These are phyloP conservation scores for Cydia pomonella DNA, from an alignment of 1,140 invertebrate genomes.

Conservation along the genomic window DNA sequence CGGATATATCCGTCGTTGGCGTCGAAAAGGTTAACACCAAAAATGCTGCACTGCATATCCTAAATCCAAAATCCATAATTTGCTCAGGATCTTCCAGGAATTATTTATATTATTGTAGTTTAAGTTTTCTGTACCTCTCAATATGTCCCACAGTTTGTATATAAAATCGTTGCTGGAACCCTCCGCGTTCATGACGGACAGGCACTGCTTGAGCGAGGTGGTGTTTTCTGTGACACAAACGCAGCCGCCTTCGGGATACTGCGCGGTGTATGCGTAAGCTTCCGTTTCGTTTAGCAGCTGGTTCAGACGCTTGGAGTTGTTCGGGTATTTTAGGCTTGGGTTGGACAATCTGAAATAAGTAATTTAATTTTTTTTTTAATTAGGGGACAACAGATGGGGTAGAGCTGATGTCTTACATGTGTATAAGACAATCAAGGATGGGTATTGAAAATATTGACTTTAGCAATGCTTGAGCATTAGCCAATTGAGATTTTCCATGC, in stretches of 20 bases:
- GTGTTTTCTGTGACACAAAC: conserved; percentile 68
- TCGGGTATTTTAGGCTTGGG: conserved; percentile 52
- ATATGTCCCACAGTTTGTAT: conserved; percentile 77
- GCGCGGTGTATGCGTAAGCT: conserved; percentile 71
- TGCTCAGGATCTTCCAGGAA: no score
- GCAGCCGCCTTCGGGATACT: conserved; percentile 69
- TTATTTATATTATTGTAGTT: background rate
- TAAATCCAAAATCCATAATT: no score
- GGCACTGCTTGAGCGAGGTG: conserved; percentile 59
- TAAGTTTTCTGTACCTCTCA: conserved; percentile 60
- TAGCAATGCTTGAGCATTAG: no score
- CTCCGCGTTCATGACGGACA: conserved; percentile 48
- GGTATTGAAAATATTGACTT: no score
- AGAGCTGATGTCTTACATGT: no score
- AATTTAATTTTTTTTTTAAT: no score
- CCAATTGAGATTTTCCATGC: no score
- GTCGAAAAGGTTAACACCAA: no score
- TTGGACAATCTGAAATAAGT: conserved; percentile 55
- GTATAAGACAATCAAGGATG: no score
- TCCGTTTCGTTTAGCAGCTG: conserved; percentile 72
- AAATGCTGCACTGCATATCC: no score
- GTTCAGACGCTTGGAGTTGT: conserved; percentile 61
- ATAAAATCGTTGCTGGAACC: conserved; percentile 78
- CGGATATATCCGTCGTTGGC: no score
- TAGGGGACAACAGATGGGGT: background rate